A percentile compares a stretch with the other conserved stretches of the same genome.
Evolutionary conservation across 2,888 invertebrate species (phyloP).

Genomic region (Mesorhabditis belari): DNA sequence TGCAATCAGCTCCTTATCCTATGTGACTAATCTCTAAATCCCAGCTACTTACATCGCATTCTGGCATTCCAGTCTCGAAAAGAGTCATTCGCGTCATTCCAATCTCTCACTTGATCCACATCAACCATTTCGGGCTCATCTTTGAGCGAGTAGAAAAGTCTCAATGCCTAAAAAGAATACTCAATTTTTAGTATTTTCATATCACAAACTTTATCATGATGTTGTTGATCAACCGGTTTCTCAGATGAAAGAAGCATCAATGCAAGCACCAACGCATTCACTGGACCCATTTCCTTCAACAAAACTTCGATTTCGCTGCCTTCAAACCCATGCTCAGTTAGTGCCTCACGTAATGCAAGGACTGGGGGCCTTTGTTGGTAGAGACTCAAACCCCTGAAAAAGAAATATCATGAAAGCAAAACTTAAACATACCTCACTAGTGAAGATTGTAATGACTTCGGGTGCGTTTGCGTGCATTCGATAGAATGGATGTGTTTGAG

Average conservation of each 20-base stretch:
- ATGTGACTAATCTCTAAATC: neutral
- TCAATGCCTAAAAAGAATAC: conserved; percentile 2
- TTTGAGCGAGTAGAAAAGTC: conserved; percentile 2
- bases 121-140: conserved; percentile 9
- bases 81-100: neutral
- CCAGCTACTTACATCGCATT: conserved; percentile 13
- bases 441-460: conserved; percentile 5
- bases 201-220: conserved; percentile 4
- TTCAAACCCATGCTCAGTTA: conserved; percentile 66
- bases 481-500: conserved; percentile 6
- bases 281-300: conserved; percentile 66
- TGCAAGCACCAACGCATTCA: conserved; percentile 82
- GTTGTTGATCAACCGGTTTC: conserved; percentile 57
- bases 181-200: neutral
- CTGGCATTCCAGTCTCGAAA: conserved; percentile 21
- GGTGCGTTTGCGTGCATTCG: neutral
- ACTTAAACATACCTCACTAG: conserved; percentile 4
- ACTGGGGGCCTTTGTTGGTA: conserved; percentile 77
- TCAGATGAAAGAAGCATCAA: conserved; percentile 80
- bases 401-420: conserved; percentile 1
- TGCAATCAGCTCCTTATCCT: neutral
- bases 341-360: conserved; percentile 75
- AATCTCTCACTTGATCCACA: neutral
- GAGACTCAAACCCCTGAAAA: conserved; percentile 63
- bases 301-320: conserved; percentile 68